A percentile compares a stretch with the other conserved stretches of the same genome.
phyloP scores from a whole-genome alignment of 2,797 vertebrate species.

The Mormyrus hasselquistii region DNA sequence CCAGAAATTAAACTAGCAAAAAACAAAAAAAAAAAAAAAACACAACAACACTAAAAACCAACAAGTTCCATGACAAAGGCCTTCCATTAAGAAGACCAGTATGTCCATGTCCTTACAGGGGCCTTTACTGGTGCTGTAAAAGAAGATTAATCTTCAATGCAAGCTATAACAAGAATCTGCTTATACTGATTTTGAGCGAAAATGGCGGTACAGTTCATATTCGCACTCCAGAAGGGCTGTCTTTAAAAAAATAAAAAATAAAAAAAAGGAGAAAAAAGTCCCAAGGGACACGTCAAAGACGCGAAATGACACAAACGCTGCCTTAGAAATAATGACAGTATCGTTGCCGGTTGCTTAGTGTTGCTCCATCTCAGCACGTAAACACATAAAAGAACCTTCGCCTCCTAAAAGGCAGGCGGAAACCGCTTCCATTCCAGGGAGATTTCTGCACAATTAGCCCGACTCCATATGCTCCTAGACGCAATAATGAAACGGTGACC shows the following conservation, averaged over 20 bases:
- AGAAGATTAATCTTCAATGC: neutral
- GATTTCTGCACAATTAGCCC: conserved; percentile 51
- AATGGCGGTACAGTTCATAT: neutral
- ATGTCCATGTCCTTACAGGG: neutral
- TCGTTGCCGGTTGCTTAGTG: neutral
- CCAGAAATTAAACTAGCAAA: conserved; percentile 18
- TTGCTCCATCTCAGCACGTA: neutral
- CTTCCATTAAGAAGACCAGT: neutral
- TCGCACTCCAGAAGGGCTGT: neutral
- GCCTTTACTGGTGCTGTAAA: neutral
- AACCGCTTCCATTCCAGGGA: conserved; percentile 49
- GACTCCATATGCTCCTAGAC: conserved; percentile 46
- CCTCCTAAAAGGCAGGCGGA: conserved; percentile 19
- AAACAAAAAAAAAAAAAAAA: neutral
- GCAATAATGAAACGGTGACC: conserved; percentile 21
- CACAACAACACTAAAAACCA: neutral
- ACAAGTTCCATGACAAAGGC: conserved; percentile 3
- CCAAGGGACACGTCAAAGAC: neutral
- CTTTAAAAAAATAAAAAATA: neutral
- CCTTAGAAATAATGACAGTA: neutral
- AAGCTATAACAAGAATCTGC: neutral
- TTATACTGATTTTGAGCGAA: neutral
- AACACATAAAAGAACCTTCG: neutral
- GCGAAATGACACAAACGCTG: neutral
- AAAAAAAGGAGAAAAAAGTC: neutral